Base-by-base conservation (phyloP, 30 jellyfish, hydroid and myxozoan genomes). In the Turritopsis dohrnii region DNA sequence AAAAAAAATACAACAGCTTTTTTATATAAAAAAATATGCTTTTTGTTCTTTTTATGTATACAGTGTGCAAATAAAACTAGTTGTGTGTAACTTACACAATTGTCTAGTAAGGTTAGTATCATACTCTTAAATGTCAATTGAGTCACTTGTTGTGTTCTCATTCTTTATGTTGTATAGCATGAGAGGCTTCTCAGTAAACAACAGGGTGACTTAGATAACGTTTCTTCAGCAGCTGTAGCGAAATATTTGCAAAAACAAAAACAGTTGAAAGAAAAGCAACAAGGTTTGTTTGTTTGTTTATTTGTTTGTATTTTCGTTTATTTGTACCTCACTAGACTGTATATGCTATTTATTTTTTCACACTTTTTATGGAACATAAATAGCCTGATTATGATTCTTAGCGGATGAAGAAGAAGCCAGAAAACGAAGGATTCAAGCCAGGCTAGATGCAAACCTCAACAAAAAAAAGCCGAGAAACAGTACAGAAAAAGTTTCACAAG, bases 381-480 rank as follows among this genome's bases (percentile, higher is more conserved):
- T 41, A 3, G 60, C 60, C 60, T 41, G 60, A 52, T 65, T 0
- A n/a, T 21, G 28, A 20, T 75, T 79, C 84, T 81, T 81, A 87
- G 98, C 92, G 28, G 79, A 80, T 65, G 96, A 86, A 81, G 87
- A 71, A 66, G 94, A 87, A 1, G 96, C 91, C 72, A 84, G 97
- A 20, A 74, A 86, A 54, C 72, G 29, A 53, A 79, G 97, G 41
- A 79, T 91, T 13, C 28, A 31, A 74, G 96, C 92, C 4, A 87
- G 94, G 76, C 71, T 91, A 28, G 90, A 91, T 21, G 85, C 85
- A 21, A 31, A 72, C n/a, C 84, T 71, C 16, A 84, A 80, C 26
- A 80, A 80, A 25, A 88, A 84, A 54, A 84, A 66, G 54, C 29
- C 81, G 19, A 69, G 31, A 69, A 69, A 19, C 9, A 23, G 30